A percentile compares a stretch with the other conserved stretches of the same genome.
Conservation (phyloP, 2,797 vertebrate genomes). For the Alosa sapidissima region DNA sequence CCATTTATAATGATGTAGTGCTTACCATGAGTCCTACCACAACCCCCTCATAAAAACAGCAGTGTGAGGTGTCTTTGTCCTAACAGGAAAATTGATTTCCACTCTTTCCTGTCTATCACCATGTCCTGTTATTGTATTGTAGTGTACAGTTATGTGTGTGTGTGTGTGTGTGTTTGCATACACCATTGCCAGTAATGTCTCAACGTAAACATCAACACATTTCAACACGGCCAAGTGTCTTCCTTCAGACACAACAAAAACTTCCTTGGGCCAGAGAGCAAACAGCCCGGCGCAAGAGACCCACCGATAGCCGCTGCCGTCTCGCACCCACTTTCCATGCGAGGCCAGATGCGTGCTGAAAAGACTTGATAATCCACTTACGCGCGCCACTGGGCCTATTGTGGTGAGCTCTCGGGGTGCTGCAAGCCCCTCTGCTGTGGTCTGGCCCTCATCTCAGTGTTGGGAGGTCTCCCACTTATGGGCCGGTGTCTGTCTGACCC, state of each 20-base stretch:
- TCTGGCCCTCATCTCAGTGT: conserved; percentile 45
- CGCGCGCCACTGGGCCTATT: conserved; percentile 58
- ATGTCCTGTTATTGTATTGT: conserved; percentile 1
- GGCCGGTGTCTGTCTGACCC: not conserved
- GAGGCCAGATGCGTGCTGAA: conserved; percentile 67
- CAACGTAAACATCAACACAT: not conserved
- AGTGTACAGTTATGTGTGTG: not conserved
- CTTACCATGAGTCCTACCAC: not conserved
- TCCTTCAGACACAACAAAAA: not conserved
- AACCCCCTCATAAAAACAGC: not conserved
- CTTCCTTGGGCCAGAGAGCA: not conserved
- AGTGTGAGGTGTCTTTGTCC: conserved; percentile 5
- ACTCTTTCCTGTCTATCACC: conserved; percentile 6
- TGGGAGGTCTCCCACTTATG: conserved; percentile 44
- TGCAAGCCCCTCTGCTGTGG: conserved; percentile 43
- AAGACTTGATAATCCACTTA: conserved; percentile 64
- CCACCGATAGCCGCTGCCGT: not conserved
- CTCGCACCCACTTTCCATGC: conserved; percentile 18
- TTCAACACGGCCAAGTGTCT: not conserved
- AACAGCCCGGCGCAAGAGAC: not conserved
- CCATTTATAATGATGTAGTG: not conserved
- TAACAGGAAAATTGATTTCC: not conserved
- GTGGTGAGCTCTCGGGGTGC: conserved; percentile 50
- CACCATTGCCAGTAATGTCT: not conserved
- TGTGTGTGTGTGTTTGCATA: not conserved